Percentiles rank a stretch among this genome's conserved stretches.
Conservation (phyloP, 2,113 vertebrate species). For the Machaerirhynchus nigripectus region DNA sequence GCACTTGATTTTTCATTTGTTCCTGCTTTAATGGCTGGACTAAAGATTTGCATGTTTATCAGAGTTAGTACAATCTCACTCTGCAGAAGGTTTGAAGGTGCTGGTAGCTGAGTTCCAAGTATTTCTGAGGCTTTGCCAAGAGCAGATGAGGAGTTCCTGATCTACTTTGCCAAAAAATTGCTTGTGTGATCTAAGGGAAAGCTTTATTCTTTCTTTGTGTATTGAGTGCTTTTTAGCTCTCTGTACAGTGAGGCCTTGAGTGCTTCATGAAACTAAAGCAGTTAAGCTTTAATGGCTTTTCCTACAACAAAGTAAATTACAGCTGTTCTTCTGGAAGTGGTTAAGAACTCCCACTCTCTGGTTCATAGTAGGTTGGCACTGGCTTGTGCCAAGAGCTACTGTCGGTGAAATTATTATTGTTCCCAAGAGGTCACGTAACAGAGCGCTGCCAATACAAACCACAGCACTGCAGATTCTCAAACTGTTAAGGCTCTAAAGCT, state of each 20-base stretch:
- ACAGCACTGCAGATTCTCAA: not conserved
- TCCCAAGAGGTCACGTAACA: not conserved
- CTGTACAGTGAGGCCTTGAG: not conserved
- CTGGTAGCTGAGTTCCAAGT: not conserved
- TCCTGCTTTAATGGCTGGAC: not conserved
- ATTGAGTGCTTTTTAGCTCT: not conserved
- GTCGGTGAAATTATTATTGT: constrained; percentile 31
- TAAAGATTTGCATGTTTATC: not conserved
- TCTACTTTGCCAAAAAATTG: not conserved
- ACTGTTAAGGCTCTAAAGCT: not conserved
- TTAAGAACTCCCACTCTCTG: not conserved
- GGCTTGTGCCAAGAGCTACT: constrained; percentile 35
- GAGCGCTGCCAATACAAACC: constrained; percentile 17
- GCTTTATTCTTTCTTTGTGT: not conserved
- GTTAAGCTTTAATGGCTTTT: not conserved
- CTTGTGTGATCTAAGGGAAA: not conserved
- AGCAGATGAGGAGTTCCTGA: not conserved
- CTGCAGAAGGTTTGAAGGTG: not conserved
- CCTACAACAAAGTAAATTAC: not conserved
- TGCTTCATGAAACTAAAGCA: not conserved
- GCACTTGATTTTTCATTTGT: not conserved
- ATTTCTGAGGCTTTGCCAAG: not conserved
- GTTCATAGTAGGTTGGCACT: not conserved
- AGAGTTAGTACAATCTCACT: not conserved
- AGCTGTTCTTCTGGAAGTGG: constrained; percentile 19